Evolutionary conservation across 30 jellyfish, hydroid and myxozoan genomes (phyloP), one percentile per base, ranked within the genome.

Genomic region (Chrysaora quinquecirrha): DNA sequence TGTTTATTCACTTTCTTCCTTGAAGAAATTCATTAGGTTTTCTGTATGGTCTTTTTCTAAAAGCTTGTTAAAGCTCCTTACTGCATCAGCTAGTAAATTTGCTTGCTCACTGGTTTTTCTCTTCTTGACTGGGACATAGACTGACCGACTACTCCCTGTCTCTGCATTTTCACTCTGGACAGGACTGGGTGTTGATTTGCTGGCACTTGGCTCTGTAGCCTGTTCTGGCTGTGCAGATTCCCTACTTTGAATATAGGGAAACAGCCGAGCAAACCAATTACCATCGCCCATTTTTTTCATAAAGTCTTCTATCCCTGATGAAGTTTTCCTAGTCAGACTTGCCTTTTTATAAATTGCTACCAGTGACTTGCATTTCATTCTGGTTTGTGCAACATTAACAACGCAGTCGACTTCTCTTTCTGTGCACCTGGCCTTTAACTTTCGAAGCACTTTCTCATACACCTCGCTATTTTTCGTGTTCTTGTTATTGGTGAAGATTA

Each of bases 341-440:
- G 85, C 92, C 31, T 82, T 82, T 67, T 82, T 82, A 47, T 85
- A 82, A 38, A 82, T 80, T 38, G 90, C 90, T 21, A 80, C 83
- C 66, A 80, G 49, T 63, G 90, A 73, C 33, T 80, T 80, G 50
- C 38, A 80, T 30, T 65, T 80, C 73, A 35, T 48, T 64, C 83
- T 31, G 64, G 90, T 32, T 71, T 80, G 90, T 30, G 75, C 83
- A 69, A 62, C 84, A 29, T 84, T 67, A 58, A 82, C 67, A 14
- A 54, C 85, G 35, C 79, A 82, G 9, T 71, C 54, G 34, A 66
- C 85, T 58, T 71, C 70, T 48, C 85, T 78, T 24, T 82, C 69
- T 47, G 67, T 54, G 78, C 71, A 82, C 69, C 92, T 19, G 30
- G 82, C 78, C 54, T 54, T 31, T 20, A 82, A 78, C 18, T 3